Evolutionary conservation across 1,140 invertebrate species (phyloP), one percentile per base, ranked within the genome.

Genomic region (Drosophila repleta): DNA sequence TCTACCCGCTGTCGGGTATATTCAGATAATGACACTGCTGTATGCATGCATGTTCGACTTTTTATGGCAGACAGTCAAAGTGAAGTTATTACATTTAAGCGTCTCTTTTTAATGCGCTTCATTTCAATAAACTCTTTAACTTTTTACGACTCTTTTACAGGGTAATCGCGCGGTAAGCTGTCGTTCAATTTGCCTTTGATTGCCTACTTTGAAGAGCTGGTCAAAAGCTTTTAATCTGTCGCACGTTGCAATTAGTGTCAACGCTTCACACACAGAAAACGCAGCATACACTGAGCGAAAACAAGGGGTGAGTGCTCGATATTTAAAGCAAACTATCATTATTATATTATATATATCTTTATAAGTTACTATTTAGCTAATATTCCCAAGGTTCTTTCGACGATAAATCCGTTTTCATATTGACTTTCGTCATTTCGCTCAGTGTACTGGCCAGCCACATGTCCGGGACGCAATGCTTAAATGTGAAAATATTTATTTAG

Each of bases 401-500:
- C 4, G 7, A 29, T 29, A 0, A 2, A 35, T 35, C 1, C 4
- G 7, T 29, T 29, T 5, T 32, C 29, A 11, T 5, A 32, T 10
- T 32, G 39, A 41, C n/a, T 20, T 46, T 58, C n/a, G 20, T 48
- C 60, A 49, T 63, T 55, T 52, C 52, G 35, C 52, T n/a, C 17
- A 81, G 79, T 57, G 55, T 45, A 45, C 15, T 26, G 15, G 8
- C 1, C 55, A 45, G 8, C 15, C 39, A 57, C 39, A 17, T 45
- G 41, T 29, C n/a, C 21, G 32, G 51, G 45, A 64, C 32, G 17
- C 39, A 49, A 32, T 48, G 57, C n/a, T 37, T 45, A 64, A 72
- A 68, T 76, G 63, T 46, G 73, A 80, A 87, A 87, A 82, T 87
- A 88, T 87, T 87, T 85, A 88, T 88, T 87, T 88, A 87, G 83